Conservation (phyloP, 2,113 vertebrate species). For the Hemicordylus capensis region DNA sequence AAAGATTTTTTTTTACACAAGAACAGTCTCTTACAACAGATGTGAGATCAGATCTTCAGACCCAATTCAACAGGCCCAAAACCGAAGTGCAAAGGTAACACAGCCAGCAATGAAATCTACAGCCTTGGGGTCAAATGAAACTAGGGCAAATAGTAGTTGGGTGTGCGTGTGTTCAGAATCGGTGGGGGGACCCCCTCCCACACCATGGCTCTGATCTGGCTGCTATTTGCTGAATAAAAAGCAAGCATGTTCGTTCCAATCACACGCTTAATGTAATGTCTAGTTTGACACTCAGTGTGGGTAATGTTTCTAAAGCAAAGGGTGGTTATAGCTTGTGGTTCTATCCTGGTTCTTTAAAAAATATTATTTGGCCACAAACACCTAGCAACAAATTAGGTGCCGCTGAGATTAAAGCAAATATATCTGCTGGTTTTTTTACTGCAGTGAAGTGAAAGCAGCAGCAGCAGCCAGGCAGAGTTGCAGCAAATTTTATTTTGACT, state of each 20-base stretch:
- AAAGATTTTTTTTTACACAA: constrained; percentile 27
- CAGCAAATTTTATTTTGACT: neutral
- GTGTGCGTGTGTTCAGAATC: too few species aligned
- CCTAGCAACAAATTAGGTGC: neutral
- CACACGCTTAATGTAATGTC: too few species aligned
- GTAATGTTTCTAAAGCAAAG: neutral
- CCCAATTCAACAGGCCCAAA: neutral
- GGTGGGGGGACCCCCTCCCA: too few species aligned
- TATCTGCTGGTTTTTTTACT: neutral
- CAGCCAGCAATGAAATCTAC: neutral
- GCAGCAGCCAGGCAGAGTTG: neutral
- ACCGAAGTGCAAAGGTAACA: neutral
- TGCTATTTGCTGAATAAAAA: too few species aligned
- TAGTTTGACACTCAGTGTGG: neutral
- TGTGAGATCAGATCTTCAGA: neutral
- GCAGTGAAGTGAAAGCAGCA: neutral
- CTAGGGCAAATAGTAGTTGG: too few species aligned
- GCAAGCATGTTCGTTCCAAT: too few species aligned
- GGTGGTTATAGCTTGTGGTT: neutral
- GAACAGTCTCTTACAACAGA: neutral
- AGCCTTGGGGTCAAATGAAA: neutral
- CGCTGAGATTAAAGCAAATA: neutral
- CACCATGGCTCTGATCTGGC: too few species aligned
- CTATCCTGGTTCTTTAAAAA: neutral
- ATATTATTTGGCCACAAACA: too few species aligned